Base-by-base conservation (phyloP, 2,797 vertebrate genomes). In the Capromys pilorides region DNA sequence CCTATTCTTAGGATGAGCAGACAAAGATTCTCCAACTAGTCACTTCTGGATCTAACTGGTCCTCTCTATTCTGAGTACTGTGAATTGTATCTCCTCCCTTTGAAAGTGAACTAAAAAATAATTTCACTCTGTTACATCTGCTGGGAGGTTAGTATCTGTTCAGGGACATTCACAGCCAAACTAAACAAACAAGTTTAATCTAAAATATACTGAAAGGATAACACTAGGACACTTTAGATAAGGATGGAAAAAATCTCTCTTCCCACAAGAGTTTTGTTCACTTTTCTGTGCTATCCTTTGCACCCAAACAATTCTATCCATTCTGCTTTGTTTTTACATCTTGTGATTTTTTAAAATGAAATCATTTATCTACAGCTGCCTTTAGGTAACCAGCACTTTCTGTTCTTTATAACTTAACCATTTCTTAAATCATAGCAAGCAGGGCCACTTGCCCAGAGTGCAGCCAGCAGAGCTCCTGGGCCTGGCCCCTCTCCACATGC, bases 281-380 rank as follows among this genome's bases (percentile, higher is more conserved):
- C 45, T 77, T 39, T 82, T 45, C 81, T 91, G 45, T 51, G 36
- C 61, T 94, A 90, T 10, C 69, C 82, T 93, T 96, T 85, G 80
- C 26, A 77, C 13, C 24, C 73, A 80, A 91, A 80, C 22, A 82
- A 90, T 82, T 66, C n/a, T 73, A 45, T 66, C 31, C 36, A 31
- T 67, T 91, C 78, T 85, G 14, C 88, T 93, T 92, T 59, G 21
- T 49, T 78, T 88, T 94, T 95, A 61, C 49, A 91, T 61, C 59
- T 41, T 92, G 75, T 67, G 22, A n/a, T 93, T 73, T 95, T 64
- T 59, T 93, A 88, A 88, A 95, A 95, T 79, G 71, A 13, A 93
- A 88, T 28, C 49, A 26, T 26, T 16, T 26, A 31, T 77, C 41
- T 77, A 45, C 22, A 86, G 79, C 24, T 77, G 64, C 2, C 9